Conservation (phyloP, 2,888 invertebrate genomes). For the Leptinotarsa juncta region DNA sequence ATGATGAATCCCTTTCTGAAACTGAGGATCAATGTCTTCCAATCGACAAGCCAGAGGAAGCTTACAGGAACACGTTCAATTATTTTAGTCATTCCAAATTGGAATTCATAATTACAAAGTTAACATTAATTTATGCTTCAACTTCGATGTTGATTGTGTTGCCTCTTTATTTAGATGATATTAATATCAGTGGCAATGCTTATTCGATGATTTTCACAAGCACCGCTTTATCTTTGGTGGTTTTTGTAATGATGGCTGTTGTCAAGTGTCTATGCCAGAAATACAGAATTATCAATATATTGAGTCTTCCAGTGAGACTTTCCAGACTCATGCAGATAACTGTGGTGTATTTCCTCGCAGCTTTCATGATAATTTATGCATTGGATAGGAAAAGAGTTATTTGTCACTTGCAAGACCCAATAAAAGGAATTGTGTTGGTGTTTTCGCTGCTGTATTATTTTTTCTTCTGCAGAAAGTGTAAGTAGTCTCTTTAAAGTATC, state of each 20-base stretch:
- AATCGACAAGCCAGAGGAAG: constrained; percentile 56
- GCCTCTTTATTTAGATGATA: constrained; percentile 67
- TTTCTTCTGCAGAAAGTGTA: constrained; percentile 72
- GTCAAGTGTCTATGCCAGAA: constrained; percentile 55
- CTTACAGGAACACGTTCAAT: constrained; percentile 50
- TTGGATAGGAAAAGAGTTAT: constrained; percentile 69
- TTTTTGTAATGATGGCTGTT: constrained; percentile 54
- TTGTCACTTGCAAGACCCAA: constrained; percentile 73
- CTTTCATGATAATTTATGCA: constrained; percentile 67
- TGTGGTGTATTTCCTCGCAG: constrained; percentile 65
- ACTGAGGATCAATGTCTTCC: constrained; percentile 60
- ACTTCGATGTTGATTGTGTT: constrained; percentile 67
- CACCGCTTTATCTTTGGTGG: constrained; percentile 53
- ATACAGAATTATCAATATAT: constrained; percentile 53
- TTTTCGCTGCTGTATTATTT: constrained; percentile 72
- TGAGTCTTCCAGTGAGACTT: constrained; percentile 63
- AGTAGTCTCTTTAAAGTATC: constrained; percentile 51
- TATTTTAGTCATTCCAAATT: constrained; percentile 61
- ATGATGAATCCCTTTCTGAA: constrained; percentile 62
- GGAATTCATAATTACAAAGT: constrained; percentile 66
- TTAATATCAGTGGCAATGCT: constrained; percentile 59
- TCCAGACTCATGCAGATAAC: constrained; percentile 64
- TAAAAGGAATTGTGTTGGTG: constrained; percentile 70
- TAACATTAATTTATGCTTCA: constrained; percentile 66
- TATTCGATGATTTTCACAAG: constrained; percentile 60